Conservation (phyloP, 92 coral and sea anemone genomes). For the Epizoanthus fatuus region DNA sequence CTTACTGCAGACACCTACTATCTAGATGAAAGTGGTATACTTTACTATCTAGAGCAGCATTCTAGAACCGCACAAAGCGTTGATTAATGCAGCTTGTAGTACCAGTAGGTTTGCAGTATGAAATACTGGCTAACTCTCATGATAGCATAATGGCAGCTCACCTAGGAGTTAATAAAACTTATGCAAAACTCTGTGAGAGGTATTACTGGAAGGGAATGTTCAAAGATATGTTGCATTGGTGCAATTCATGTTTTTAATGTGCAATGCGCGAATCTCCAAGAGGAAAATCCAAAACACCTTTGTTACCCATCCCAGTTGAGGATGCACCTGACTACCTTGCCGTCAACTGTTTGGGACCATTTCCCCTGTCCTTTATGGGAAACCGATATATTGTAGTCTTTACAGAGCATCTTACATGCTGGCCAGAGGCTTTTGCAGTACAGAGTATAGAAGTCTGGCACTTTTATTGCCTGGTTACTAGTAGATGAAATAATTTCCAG, state of each 20-base stretch:
- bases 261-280: slow-evolving; percentile 15
- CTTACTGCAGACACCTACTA: slow-evolving; percentile 37
- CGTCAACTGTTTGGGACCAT: slow-evolving; percentile 49
- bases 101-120: slow-evolving; percentile 48
- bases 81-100: slow-evolving; percentile 36
- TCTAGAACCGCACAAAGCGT: slow-evolving; percentile 9
- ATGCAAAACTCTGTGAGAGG: slow-evolving; percentile 43
- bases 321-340: slow-evolving; percentile 36
- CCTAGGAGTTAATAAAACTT: slow-evolving; percentile 64
- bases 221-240: slow-evolving; percentile 57
- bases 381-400: slow-evolving; percentile 68
- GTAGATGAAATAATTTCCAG: slow-evolving; percentile 57
- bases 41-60: background rate
- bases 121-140: slow-evolving; percentile 55
- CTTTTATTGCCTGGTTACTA: slow-evolving; percentile 52
- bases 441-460: slow-evolving; percentile 36
- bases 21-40: slow-evolving; percentile 28
- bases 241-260: slow-evolving; percentile 53
- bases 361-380: slow-evolving; percentile 56
- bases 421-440: slow-evolving; percentile 81
- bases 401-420: slow-evolving; percentile 64
- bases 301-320: slow-evolving; percentile 59
- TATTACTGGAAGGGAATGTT: slow-evolving; percentile 71
- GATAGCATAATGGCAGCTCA: slow-evolving; percentile 65
- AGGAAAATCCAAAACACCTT: slow-evolving; percentile 18